phyloP scores from a whole-genome alignment of 1,140 invertebrate genomes.

The Aphaenogaster floridana region DNA sequence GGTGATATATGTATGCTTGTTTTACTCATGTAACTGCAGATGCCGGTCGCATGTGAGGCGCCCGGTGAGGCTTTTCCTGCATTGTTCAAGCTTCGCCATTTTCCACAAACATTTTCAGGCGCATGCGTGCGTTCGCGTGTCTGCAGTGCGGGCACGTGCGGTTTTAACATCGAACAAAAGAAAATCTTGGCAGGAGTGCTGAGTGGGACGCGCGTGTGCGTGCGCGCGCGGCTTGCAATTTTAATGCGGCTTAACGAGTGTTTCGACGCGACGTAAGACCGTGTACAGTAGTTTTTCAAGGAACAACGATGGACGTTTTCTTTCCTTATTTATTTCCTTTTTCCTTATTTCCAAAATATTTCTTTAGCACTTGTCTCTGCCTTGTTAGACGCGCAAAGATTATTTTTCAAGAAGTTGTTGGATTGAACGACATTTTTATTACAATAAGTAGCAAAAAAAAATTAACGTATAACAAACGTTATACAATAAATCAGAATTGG shows the following conservation, averaged over 20 bases:
- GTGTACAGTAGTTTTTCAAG: background rate
- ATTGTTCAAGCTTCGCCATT: slow-evolving; percentile 48
- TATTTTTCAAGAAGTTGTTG: background rate
- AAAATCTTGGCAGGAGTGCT: slow-evolving; percentile 31
- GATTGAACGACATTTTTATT: background rate
- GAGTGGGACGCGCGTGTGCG: slow-evolving; percentile 19
- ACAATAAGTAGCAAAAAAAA: no score
- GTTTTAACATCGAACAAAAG: slow-evolving; percentile 68
- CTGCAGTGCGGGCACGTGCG: slow-evolving; percentile 73
- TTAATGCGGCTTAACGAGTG: slow-evolving; percentile 57
- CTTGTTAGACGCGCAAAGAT: background rate
- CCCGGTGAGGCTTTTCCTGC: slow-evolving; percentile 25
- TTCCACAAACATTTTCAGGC: slow-evolving; percentile 37
- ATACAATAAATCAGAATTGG: no score
- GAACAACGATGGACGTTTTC: background rate
- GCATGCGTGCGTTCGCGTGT: slow-evolving; percentile 60
- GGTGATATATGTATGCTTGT: slow-evolving; percentile 51
- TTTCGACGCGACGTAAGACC: background rate
- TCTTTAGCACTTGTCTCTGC: background rate
- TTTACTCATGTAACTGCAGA: slow-evolving; percentile 42
- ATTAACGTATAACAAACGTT: background rate
- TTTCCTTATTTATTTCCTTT: no score
- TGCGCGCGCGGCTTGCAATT: slow-evolving; percentile 47
- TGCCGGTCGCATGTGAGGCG: slow-evolving; percentile 54
- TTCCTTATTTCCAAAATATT: background rate